Percentiles rank a stretch among this genome's conserved stretches.
Evolutionary conservation across 64 coral and sea anemone genomes (phyloP).

Genomic region (Anthopleura sola): DNA sequence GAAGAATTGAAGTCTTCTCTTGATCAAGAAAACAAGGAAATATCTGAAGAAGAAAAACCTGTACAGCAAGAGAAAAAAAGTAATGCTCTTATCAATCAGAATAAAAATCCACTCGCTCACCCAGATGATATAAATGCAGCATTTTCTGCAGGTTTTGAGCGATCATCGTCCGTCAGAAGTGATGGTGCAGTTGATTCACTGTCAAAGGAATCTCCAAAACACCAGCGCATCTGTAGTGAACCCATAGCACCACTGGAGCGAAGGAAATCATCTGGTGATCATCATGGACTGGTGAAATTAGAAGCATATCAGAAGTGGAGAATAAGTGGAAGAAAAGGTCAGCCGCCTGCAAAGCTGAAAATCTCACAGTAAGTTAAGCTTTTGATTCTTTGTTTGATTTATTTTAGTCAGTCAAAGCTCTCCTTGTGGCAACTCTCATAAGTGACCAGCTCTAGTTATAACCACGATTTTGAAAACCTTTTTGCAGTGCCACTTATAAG

Average conservation of each 20-base stretch:
- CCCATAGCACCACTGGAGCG: background rate
- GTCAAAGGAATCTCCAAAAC: constrained; percentile 3
- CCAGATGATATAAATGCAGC: background rate
- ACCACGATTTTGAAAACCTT: no score
- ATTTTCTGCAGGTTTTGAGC: constrained; percentile 32
- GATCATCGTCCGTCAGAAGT: constrained; percentile 40
- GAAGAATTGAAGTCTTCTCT: background rate
- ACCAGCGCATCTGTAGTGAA: constrained; percentile 29
- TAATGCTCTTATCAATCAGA: background rate
- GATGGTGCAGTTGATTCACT: constrained; percentile 12
- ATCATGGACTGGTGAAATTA: constrained; percentile 16
- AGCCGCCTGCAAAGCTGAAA: constrained; percentile 84
- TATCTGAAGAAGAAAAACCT: background rate
- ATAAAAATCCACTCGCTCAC: background rate
- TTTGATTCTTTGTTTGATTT: background rate
- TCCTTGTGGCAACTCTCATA: no score
- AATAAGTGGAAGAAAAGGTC: constrained; percentile 66
- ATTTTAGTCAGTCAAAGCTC: no score
- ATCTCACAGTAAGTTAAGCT: constrained; percentile 77
- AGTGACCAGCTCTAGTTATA: no score
- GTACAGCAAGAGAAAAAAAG: background rate
- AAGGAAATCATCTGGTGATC: background rate
- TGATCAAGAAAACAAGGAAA: constrained; percentile 1
- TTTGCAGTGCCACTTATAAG: no score
- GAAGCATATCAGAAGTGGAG: constrained; percentile 90